phyloP scores from a whole-genome alignment of 1,140 invertebrate genomes.

The Cardiocondyla obscurior region DNA sequence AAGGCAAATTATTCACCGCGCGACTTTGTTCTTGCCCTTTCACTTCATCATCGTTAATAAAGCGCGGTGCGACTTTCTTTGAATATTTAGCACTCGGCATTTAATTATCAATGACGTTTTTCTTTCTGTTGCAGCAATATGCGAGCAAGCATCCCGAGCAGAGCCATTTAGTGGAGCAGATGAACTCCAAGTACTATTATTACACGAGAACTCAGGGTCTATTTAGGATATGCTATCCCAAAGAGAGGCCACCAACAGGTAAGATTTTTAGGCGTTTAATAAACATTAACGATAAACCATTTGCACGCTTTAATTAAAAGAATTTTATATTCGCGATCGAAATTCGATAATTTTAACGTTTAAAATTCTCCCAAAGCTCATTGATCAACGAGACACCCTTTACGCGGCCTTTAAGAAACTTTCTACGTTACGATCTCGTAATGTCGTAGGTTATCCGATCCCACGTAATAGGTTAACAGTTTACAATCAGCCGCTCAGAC shows the following conservation, averaged over 20 bases:
- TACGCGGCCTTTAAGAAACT: slow-evolving; percentile 64
- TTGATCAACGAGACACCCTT: background rate
- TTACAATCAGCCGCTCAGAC: slow-evolving; percentile 63
- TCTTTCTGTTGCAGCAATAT: slow-evolving; percentile 87
- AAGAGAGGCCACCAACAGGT: slow-evolving; percentile 93
- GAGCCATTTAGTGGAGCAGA: slow-evolving; percentile 89
- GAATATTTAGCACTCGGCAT: background rate
- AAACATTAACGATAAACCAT: background rate
- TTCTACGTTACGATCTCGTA: slow-evolving; percentile 72
- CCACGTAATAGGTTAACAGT: slow-evolving; percentile 78
- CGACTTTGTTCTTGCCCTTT: slow-evolving; percentile 46
- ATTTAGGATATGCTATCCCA: slow-evolving; percentile 95
- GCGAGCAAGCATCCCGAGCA: slow-evolving; percentile 89
- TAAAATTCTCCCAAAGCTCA: background rate
- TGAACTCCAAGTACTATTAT: slow-evolving; percentile 93
- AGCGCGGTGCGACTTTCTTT: background rate
- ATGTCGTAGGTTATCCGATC: slow-evolving; percentile 67
- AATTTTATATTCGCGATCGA: background rate
- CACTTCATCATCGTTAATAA: slow-evolving; percentile 35
- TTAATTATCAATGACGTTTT: background rate
- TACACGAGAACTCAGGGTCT: slow-evolving; percentile 94
- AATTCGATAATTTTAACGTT: too few species aligned
- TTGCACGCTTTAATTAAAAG: background rate
- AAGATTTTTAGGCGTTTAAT: slow-evolving; percentile 72
- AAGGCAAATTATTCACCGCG: slow-evolving; percentile 14